Percentiles rank a stretch among this genome's conserved stretches.
Conservation (phyloP, 2,113 vertebrate species). For the Brachirus orientalis region DNA sequence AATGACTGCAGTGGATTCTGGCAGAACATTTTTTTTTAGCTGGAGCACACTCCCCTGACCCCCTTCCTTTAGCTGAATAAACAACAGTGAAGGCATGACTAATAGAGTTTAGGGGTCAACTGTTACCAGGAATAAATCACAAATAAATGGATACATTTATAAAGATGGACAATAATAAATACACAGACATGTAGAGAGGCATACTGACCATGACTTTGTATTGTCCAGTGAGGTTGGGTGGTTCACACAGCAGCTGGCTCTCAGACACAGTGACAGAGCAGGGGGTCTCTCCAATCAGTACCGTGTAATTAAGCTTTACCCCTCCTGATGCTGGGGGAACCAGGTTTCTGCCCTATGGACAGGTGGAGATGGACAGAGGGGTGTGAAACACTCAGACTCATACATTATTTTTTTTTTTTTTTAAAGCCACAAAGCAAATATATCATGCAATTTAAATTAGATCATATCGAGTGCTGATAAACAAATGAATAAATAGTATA, state of each 20-base stretch:
- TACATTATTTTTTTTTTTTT: neutral
- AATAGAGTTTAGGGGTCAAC: conserved; percentile 50
- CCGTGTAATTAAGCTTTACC: conserved; percentile 96
- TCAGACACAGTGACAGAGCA: conserved; percentile 95
- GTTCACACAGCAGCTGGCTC: conserved; percentile 96
- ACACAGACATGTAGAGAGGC: neutral
- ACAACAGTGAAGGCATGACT: conserved; percentile 45
- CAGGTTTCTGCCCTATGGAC: conserved; percentile 94
- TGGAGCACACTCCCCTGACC: conserved; percentile 50
- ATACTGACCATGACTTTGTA: conserved; percentile 94
- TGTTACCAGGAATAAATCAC: conserved; percentile 28
- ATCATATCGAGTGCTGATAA: no score
- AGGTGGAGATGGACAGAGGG: conserved; percentile 38
- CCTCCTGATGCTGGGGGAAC: conserved; percentile 92
- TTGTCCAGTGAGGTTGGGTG: conserved; percentile 93
- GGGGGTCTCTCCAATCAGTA: conserved; percentile 93
- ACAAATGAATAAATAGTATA: no score
- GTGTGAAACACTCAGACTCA: conserved; percentile 8
- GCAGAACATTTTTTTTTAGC: conserved; percentile 62
- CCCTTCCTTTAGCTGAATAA: conserved; percentile 48
- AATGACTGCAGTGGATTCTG: conserved; percentile 57
- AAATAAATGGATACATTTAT: conserved; percentile 5
- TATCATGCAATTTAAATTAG: conserved; percentile 5
- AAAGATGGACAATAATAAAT: neutral
- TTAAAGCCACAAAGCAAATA: conserved; percentile 9